Evolutionary conservation across 2,113 vertebrate species (phyloP).

Genomic region (Oryzias javanicus): DNA sequence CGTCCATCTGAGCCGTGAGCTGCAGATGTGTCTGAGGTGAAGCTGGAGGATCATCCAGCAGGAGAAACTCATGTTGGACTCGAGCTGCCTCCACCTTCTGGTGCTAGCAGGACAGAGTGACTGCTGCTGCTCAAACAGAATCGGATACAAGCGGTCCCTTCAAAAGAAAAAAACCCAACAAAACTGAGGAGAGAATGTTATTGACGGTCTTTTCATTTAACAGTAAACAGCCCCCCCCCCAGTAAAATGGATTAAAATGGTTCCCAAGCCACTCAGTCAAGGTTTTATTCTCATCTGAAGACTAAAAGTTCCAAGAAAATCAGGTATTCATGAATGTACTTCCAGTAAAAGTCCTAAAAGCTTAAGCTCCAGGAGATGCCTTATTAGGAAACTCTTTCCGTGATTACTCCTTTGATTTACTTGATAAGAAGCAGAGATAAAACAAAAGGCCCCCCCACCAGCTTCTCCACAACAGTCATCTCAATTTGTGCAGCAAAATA

Average conservation of each 20-base stretch:
- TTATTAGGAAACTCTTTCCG: slow-evolving; percentile 9
- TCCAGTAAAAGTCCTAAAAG: slow-evolving; percentile 33
- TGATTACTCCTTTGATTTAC: slow-evolving; percentile 39
- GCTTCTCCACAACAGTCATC: slow-evolving; percentile 14
- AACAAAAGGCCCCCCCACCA: slow-evolving; percentile 24
- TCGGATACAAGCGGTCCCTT: slow-evolving; percentile 27
- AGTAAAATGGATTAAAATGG: slow-evolving; percentile 11
- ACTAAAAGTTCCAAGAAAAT: slow-evolving; percentile 21
- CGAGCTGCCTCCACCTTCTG: slow-evolving; percentile 39
- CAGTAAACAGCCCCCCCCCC: neutral
- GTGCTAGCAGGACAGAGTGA: slow-evolving; percentile 34
- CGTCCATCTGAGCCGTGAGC: slow-evolving; percentile 10
- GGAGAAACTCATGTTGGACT: slow-evolving; percentile 17
- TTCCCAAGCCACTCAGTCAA: slow-evolving; percentile 22
- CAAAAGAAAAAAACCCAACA: slow-evolving; percentile 35
- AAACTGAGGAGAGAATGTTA: slow-evolving; percentile 27
- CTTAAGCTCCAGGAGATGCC: slow-evolving; percentile 10
- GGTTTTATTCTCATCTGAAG: slow-evolving; percentile 8
- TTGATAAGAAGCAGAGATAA: slow-evolving; percentile 15
- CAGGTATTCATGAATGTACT: slow-evolving; percentile 11
- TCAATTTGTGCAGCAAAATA: slow-evolving; percentile 25
- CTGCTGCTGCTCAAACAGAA: slow-evolving; percentile 12
- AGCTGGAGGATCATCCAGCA: slow-evolving; percentile 16
- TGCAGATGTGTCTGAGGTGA: slow-evolving; percentile 1
- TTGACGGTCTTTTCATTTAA: slow-evolving; percentile 28